phyloP scores from a whole-genome alignment of 2,113 vertebrate species.

The Saimiri boliviensis region DNA sequence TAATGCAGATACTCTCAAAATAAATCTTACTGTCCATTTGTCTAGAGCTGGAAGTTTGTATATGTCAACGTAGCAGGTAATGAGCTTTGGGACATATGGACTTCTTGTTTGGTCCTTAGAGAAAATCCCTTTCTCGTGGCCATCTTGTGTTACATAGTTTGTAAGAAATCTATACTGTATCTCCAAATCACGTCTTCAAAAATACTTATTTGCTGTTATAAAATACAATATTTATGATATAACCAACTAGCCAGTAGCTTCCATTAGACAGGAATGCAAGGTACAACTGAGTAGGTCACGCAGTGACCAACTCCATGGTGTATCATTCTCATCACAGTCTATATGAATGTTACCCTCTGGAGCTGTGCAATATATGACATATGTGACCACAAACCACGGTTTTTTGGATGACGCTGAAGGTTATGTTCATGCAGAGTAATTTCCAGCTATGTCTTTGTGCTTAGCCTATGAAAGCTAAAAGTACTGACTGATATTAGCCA shows the following conservation, averaged over 20 bases:
- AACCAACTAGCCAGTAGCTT: background rate
- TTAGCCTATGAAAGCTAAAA: background rate
- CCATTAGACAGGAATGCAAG: too few relatives aligned
- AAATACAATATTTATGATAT: background rate
- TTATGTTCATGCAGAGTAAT: background rate
- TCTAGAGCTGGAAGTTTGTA: conserved; percentile 28
- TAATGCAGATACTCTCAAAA: conserved; percentile 57
- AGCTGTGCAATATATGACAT: background rate
- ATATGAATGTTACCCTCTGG: background rate
- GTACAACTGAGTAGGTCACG: background rate
- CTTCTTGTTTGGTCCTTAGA: background rate
- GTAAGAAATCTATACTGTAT: background rate
- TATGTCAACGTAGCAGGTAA: conserved; percentile 17
- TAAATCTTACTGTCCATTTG: conserved; percentile 64
- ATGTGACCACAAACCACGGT: background rate
- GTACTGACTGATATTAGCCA: background rate
- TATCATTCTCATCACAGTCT: background rate
- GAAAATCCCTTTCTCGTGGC: background rate
- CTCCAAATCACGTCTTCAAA: background rate
- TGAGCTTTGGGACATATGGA: background rate
- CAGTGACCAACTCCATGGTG: background rate
- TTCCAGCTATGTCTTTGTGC: background rate
- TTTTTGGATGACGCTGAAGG: background rate
- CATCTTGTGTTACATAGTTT: conserved; percentile 12
- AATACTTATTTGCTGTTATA: background rate